A percentile compares a stretch with the other conserved stretches of the same genome.
Evolutionary conservation across 2,888 invertebrate species (phyloP).

Genomic region (Parnassius smintheus): DNA sequence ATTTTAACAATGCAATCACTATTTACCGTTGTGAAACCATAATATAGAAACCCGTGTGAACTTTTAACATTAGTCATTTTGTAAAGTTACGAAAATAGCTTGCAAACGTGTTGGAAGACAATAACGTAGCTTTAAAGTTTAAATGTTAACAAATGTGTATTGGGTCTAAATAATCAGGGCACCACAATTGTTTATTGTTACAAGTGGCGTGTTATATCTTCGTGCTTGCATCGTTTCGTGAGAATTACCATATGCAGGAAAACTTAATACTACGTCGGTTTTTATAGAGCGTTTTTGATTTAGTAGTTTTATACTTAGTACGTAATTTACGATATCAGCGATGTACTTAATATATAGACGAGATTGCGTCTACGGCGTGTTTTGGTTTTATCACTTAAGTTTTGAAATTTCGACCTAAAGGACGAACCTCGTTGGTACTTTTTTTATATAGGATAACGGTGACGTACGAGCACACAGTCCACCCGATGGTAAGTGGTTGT

Average conservation of each 20-base stretch:
- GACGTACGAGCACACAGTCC: too few species aligned
- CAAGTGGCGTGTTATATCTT: slow-evolving; percentile 46
- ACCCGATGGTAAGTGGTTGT: too few species aligned
- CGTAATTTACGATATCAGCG: background rate
- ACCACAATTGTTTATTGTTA: slow-evolving; percentile 54
- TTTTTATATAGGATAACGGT: too few species aligned
- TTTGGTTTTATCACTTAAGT: too few species aligned
- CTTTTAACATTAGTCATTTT: slow-evolving; percentile 10
- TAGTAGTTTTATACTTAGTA: slow-evolving; percentile 19
- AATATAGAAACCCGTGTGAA: slow-evolving; percentile 6
- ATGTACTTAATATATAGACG: background rate
- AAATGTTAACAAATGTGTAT: slow-evolving; percentile 41
- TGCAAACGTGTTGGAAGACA: slow-evolving; percentile 28
- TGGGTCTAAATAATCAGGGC: slow-evolving; percentile 37
- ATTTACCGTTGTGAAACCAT: slow-evolving; percentile 4
- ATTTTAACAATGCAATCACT: slow-evolving; percentile 4
- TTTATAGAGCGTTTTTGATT: slow-evolving; percentile 19
- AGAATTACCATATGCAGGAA: slow-evolving; percentile 43
- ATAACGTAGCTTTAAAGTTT: slow-evolving; percentile 28
- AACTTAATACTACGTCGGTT: slow-evolving; percentile 25
- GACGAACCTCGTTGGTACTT: too few species aligned
- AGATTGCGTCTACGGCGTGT: too few species aligned
- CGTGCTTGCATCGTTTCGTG: slow-evolving; percentile 38
- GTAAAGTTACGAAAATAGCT: slow-evolving; percentile 19
- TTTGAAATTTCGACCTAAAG: too few species aligned